Conservation (phyloP, 2,888 invertebrate genomes). For the Synergus itoensis region DNA sequence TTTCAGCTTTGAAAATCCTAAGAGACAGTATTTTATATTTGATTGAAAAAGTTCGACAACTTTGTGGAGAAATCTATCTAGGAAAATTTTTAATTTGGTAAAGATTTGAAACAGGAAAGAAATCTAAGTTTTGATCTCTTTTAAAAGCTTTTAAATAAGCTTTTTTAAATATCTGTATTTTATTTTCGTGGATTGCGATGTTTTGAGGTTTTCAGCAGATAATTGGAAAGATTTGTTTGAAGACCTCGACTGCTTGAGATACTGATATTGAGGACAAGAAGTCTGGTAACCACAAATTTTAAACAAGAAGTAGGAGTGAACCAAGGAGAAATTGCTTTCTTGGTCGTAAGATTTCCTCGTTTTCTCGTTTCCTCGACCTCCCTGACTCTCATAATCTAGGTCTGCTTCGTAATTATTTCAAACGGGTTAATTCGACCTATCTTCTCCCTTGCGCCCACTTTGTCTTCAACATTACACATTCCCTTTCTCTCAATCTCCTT, state of each 20-base stretch:
- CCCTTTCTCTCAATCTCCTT: constrained; percentile 31
- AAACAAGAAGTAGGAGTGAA: constrained; percentile 40
- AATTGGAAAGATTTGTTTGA: constrained; percentile 40
- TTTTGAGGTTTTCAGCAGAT: constrained; percentile 10
- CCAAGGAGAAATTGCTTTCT: constrained; percentile 42
- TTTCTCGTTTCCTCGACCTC: constrained; percentile 30
- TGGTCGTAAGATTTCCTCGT: constrained; percentile 35
- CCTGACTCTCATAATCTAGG: constrained; percentile 45
- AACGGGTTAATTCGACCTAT: constrained; percentile 57
- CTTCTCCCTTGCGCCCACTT: constrained; percentile 28
- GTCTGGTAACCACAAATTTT: constrained; percentile 37
- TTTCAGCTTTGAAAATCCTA: too few species aligned
- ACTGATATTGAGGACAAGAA: constrained; percentile 31
- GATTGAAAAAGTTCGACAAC: too few species aligned
- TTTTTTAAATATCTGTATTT: background rate
- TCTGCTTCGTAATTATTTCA: constrained; percentile 55
- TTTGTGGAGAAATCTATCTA: too few species aligned
- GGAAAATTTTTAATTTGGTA: too few species aligned
- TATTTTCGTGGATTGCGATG: background rate
- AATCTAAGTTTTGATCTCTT: too few species aligned
- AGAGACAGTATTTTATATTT: too few species aligned
- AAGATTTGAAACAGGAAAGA: too few species aligned
- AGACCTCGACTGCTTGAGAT: constrained; percentile 35
- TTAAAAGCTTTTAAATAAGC: too few species aligned
- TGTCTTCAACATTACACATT: constrained; percentile 39